phyloP scores from a whole-genome alignment of 2,797 vertebrate species.

The Mus minutoides region DNA sequence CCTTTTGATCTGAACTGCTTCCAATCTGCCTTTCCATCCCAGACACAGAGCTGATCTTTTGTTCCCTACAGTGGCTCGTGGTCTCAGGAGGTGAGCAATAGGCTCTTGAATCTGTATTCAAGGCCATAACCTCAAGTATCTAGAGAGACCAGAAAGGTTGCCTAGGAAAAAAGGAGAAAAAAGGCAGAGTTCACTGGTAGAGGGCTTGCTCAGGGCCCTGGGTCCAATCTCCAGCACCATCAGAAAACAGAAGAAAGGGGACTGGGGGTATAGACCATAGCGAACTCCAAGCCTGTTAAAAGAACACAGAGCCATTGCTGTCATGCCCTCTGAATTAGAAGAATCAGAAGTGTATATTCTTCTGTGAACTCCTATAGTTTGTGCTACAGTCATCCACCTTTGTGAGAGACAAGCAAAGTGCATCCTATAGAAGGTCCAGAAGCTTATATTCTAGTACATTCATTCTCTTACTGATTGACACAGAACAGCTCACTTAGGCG shows the following conservation, averaged over 20 bases:
- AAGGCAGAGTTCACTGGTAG: neutral
- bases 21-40: constrained; percentile 66
- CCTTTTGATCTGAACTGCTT: constrained; percentile 69
- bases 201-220: neutral
- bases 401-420: neutral
- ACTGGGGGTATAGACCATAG: neutral
- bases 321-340: neutral
- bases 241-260: neutral
- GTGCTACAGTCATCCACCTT: neutral
- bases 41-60: constrained; percentile 52
- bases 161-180: neutral
- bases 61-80: neutral
- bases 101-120: neutral
- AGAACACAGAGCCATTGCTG: neutral
- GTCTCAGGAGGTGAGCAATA: neutral
- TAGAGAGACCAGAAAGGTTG: neutral
- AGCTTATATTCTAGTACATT: neutral
- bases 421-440: neutral
- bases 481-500: neutral
- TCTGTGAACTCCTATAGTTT: neutral
- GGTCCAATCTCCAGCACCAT: neutral
- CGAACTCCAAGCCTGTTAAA: neutral
- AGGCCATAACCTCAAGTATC: neutral
- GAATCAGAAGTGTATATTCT: constrained; percentile 17
- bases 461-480: neutral